Conservation (phyloP, 2,113 vertebrate species). For the Salminus brasiliensis region DNA sequence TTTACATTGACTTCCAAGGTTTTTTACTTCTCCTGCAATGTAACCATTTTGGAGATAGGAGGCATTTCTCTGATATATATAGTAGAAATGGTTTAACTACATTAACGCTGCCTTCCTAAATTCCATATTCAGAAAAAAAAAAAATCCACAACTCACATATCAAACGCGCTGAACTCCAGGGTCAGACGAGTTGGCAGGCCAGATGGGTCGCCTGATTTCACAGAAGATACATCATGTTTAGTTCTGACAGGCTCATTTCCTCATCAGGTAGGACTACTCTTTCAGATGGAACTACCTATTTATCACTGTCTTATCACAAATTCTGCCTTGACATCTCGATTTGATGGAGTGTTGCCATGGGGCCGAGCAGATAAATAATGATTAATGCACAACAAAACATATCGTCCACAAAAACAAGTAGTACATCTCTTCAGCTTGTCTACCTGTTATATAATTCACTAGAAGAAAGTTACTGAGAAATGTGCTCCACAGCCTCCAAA, state of each 20-base stretch:
- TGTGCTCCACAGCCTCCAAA: not conserved
- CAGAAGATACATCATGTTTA: not conserved
- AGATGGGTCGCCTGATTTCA: slow-evolving; percentile 83
- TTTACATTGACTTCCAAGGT: too few relatives aligned
- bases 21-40: too few relatives aligned
- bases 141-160: slow-evolving; percentile 87
- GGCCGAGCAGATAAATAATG: not conserved
- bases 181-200: slow-evolving; percentile 93
- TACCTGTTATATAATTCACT: not conserved
- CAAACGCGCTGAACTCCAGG: slow-evolving; percentile 96
- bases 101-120: too few relatives aligned
- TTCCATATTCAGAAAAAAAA: not conserved
- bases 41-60: too few relatives aligned
- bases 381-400: not conserved
- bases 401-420: not conserved
- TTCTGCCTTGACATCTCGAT: not conserved
- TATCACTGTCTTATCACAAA: not conserved
- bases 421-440: not conserved
- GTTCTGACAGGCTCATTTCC: not conserved
- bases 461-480: not conserved
- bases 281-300: not conserved
- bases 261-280: not conserved
- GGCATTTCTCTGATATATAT: too few relatives aligned
- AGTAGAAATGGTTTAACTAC: too few relatives aligned
- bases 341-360: not conserved